A percentile compares a stretch with the other conserved stretches of the same genome.
Conservation (phyloP, 2,113 vertebrate genomes). For the Trematomus loennbergii region DNA sequence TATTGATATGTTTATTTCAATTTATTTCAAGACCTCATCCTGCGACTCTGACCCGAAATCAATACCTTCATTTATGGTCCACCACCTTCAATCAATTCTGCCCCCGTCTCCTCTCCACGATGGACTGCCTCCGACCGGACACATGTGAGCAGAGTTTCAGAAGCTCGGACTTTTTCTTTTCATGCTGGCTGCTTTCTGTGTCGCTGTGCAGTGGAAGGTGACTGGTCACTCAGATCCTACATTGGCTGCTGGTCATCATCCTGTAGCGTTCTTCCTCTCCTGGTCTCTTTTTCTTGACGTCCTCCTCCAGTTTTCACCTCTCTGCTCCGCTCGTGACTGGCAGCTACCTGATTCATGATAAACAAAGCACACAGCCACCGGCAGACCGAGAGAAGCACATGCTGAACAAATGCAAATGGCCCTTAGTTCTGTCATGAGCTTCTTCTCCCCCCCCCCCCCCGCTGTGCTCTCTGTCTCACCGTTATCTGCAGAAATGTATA, state of each 20-base stretch:
- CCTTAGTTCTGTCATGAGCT: slow-evolving; percentile 41
- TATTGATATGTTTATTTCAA: slow-evolving; percentile 86
- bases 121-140: slow-evolving; percentile 75
- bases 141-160: slow-evolving; percentile 66
- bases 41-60: slow-evolving; percentile 80
- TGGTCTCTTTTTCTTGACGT: slow-evolving; percentile 13
- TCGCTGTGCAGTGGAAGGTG: slow-evolving; percentile 63
- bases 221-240: slow-evolving; percentile 64
- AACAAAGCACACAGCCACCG: slow-evolving; percentile 54
- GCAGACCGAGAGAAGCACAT: slow-evolving; percentile 34
- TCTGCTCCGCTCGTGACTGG: slow-evolving; percentile 35
- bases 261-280: slow-evolving; percentile 32
- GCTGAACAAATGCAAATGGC: slow-evolving; percentile 59
- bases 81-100: slow-evolving; percentile 82
- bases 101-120: slow-evolving; percentile 60
- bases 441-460: background rate
- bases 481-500: slow-evolving; percentile 55
- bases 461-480: slow-evolving; percentile 18
- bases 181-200: slow-evolving; percentile 39
- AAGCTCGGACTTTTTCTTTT: background rate
- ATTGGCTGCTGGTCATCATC: slow-evolving; percentile 66
- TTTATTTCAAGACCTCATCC: slow-evolving; percentile 84
- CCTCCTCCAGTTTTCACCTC: slow-evolving; percentile 20
- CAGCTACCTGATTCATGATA: slow-evolving; percentile 57
- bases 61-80: slow-evolving; percentile 84